Evolutionary conservation across 30 jellyfish, hydroid and myxozoan species (phyloP), one percentile per base, ranked within the genome.

Genomic region (Clytia hemisphaerica): DNA sequence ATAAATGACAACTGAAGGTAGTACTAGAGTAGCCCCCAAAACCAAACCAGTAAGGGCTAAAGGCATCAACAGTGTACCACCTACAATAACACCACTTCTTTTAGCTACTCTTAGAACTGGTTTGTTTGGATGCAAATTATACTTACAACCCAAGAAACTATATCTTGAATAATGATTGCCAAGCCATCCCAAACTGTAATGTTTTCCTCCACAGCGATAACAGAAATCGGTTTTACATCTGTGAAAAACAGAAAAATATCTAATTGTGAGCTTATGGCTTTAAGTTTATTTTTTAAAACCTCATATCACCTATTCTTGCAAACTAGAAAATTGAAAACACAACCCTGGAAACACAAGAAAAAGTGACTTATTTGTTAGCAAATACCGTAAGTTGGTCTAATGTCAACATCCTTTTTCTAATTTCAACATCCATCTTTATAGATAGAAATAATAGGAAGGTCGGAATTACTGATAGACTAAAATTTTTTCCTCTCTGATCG

Each of bases 161-260:
- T 65, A 75, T 15, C 75, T 46, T 47, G 91, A 73, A 62, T 83
- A 75, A 48, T 83, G 95, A 29, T 83, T 85, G 4, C 95, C 95
- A 54, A 83, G 73, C 27, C 78, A 37, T 37, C 84, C 82, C 36
- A 78, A 77, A 31, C 68, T 74, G 19, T 80, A 61, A 50, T 64
- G 84, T 65, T 61, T 59, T 32, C 70, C 66, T 1, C 95, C 95
- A 67, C 95, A 83, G 27, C 71, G 61, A 77, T 83, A 83, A 64
- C 95, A 83, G 61, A 83, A 83, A 45, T 83, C 95, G 30, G 95
- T 83, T 14, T 67, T 58, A 68, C 95, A 83, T 46, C 94, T 80
- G 59, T 18, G 59, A 53, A 18, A 28, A 48, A 42, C 35, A 64
- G 24, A 46, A 46, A n/a, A 15, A 36, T 19, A 53, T 14, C 10